These are phyloP conservation scores for Lagria hirta DNA, from an alignment of 2,888 invertebrate genomes.

Conservation along the genomic window DNA sequence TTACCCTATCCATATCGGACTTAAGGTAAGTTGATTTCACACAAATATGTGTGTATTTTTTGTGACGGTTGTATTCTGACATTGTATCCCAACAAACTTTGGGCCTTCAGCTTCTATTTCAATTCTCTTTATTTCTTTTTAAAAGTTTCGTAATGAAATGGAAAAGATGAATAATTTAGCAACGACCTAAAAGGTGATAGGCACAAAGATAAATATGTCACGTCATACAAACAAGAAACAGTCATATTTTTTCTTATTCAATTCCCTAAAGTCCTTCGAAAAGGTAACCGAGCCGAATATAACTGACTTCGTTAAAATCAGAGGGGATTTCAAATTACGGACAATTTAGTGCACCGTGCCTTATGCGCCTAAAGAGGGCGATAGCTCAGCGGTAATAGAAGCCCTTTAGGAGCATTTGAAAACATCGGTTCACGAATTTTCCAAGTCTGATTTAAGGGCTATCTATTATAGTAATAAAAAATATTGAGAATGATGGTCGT, in stretches of 20 bases:
- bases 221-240: slow-evolving; percentile 26
- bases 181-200: slow-evolving; percentile 21
- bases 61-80: too few relatives aligned
- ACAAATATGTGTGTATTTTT: neutral
- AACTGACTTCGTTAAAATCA: slow-evolving; percentile 30
- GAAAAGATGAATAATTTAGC: slow-evolving; percentile 24
- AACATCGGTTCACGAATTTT: too few relatives aligned
- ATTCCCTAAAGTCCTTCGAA: slow-evolving; percentile 14
- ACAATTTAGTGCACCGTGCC: slow-evolving; percentile 48
- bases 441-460: too few relatives aligned
- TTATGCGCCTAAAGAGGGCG: slow-evolving; percentile 47
- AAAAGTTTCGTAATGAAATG: slow-evolving; percentile 27
- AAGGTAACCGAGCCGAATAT: slow-evolving; percentile 21
- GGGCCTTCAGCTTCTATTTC: too few relatives aligned
- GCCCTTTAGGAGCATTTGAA: slow-evolving; percentile 37
- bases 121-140: too few relatives aligned
- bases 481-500: slow-evolving; percentile 7
- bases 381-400: slow-evolving; percentile 46
- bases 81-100: too few relatives aligned
- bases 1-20: slow-evolving; percentile 64
- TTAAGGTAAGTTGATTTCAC: slow-evolving; percentile 58
- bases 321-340: slow-evolving; percentile 44
- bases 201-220: slow-evolving; percentile 24
- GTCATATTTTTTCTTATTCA: slow-evolving; percentile 19
- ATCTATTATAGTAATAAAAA: too few relatives aligned